A percentile compares a stretch with the other conserved stretches of the same genome.
Evolutionary conservation across 2,113 vertebrate genomes (phyloP).

Genomic region (Pomatorhinus ruficollis): DNA sequence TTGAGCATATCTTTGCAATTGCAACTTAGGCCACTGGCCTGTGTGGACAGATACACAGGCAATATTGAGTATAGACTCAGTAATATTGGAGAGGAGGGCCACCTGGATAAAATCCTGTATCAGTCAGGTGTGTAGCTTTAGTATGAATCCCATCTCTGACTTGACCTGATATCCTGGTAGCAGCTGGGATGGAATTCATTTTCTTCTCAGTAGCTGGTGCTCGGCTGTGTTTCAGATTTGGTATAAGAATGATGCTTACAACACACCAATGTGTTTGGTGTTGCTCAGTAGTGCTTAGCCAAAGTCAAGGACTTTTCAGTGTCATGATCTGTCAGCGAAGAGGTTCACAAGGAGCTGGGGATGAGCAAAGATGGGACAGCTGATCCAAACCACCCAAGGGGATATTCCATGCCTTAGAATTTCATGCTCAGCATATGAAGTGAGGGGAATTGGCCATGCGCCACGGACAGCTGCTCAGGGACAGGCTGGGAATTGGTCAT

Average conservation of each 20-base stretch:
- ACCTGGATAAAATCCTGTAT: neutral
- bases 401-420: neutral
- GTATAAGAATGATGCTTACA: neutral
- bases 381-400: too few species aligned
- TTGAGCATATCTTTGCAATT: neutral
- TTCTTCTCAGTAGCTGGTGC: neutral
- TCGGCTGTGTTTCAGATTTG: neutral
- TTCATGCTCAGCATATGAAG: neutral
- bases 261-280: too few species aligned
- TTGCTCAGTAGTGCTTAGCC: neutral
- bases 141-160: neutral
- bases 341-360: neutral
- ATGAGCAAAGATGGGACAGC: neutral
- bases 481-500: neutral
- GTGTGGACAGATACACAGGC: neutral
- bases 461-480: neutral
- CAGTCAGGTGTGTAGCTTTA: neutral
- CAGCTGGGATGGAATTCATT: neutral
- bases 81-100: neutral
- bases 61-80: neutral
- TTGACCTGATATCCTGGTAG: neutral
- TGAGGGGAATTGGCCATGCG: neutral
- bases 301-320: neutral
- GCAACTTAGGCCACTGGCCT: neutral
- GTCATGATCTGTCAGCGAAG: neutral